Evolutionary conservation across 2,113 vertebrate species (phyloP).

Genomic region (Dromiciops gliroides): DNA sequence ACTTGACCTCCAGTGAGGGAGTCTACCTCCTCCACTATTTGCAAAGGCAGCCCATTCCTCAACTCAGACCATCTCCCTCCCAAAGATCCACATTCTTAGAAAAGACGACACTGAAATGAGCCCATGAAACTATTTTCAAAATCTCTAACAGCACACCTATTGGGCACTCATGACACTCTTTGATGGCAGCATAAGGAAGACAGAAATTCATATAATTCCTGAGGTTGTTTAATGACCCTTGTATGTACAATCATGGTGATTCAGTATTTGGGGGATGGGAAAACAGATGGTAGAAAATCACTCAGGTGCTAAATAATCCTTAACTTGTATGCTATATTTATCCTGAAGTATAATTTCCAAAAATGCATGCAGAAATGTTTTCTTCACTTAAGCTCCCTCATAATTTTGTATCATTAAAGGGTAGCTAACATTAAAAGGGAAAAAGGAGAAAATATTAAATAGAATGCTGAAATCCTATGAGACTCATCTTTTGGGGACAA

Average conservation of each 20-base stretch:
- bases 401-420: slow-evolving; percentile 71
- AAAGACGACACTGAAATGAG: neutral
- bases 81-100: neutral
- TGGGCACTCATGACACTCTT: neutral
- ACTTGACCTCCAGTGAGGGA: neutral
- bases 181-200: neutral
- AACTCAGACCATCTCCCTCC: neutral
- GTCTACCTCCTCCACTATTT: neutral
- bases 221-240: slow-evolving; percentile 55
- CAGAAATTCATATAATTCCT: slow-evolving; percentile 23
- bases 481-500: slow-evolving; percentile 59
- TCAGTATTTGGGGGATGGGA: neutral
- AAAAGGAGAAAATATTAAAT: slow-evolving; percentile 68
- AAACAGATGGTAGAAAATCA: slow-evolving; percentile 53
- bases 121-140: neutral
- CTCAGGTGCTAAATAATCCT: slow-evolving; percentile 62
- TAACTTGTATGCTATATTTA: slow-evolving; percentile 40
- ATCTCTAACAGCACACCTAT: neutral
- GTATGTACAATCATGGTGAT: neutral
- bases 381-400: slow-evolving; percentile 47
- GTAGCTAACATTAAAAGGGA: slow-evolving; percentile 49
- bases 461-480: slow-evolving; percentile 63
- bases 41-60: neutral
- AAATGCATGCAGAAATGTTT: slow-evolving; percentile 46
- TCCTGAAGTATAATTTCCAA: slow-evolving; percentile 62